Base-by-base conservation (phyloP, 1,140 invertebrate genomes). In the Bathynomus jamesi region DNA sequence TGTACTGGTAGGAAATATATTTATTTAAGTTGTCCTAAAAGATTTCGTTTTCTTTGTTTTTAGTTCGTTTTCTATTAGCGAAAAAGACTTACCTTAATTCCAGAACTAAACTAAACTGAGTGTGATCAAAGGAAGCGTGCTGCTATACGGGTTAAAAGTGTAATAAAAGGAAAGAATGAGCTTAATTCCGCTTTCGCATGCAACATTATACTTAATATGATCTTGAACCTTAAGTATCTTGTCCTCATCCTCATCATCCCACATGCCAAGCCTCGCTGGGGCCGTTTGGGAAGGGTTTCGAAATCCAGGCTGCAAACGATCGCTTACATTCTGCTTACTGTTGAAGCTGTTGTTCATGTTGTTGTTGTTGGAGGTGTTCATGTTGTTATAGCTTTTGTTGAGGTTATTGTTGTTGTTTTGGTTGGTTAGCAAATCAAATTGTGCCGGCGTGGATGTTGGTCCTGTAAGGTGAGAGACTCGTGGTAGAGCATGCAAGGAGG, bases 251-350 rank as follows among this genome's bases (percentile, higher is more conserved):
- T 80, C 80, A 29, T 81, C 80, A 29, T 78, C 75, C 27, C 79
- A 78, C 40, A 81, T 80, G 40, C 78, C 80, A 64, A 85, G 79
- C 67, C 84, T 78, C 61, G 80, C 82, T 67, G 83, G 83, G 66
- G 82, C 83, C 53, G 83, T 85, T 78, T 83, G 80, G 46, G 81
- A 82, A 64, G 82, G 79, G 69, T 78, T 71, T 62, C 81, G 60
- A 72, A 76, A 65, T 72, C 76, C 79, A 74, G 72, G 61, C 78
- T 78, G 74, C 62, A 68, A 72, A n/a, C 17, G 31, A 53, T 74
- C 64, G 53, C 68, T 72, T 27, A 67, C 29, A 25, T 67, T 60
- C 11, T 68, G 62, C 64, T 71, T 73, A 5, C 25, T 32, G 28
- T 31, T 24, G 30, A 11, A 28, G 65, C 21, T 28, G 3, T 30